Base-by-base conservation (phyloP, 2,797 vertebrate species). In the Notamacropus eugenii region DNA sequence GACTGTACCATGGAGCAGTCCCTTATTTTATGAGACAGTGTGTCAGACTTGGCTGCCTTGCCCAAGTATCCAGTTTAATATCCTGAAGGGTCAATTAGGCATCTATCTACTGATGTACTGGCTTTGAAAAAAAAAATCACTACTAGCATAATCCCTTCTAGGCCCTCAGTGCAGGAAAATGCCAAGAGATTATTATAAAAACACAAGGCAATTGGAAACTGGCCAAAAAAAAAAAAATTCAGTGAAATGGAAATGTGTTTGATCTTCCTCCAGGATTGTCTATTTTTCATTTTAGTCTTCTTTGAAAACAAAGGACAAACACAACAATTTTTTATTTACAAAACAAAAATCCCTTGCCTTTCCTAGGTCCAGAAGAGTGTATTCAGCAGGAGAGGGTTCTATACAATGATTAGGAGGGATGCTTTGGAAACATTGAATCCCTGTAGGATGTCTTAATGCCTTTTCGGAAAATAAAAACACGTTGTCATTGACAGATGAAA, bases 31-130 rank as follows among this genome's bases (percentile, higher is more conserved):
- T 0, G 0, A 87, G 87, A 54, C 58, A 52, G 50, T 13, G 16
- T 93, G 95, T 96, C 97, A 98, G 95, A 97, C 90, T 97, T 96
- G 96, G 92, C 94, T 95, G 96, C 97, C 97, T 98, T 97, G 97
- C 92, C 94, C 95, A 93, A 97, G 93, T 95, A 50, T 97, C 96
- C 97, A 95, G 91, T 90, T 97, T 95, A 97, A 95, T 96, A 55
- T 95, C 96, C 96, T 92, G 62, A 95, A 97, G 96, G 94, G 92
- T 97, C 96, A 97, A 96, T 96, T 97, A 98, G 97, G 95, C 87
- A 93, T 91, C 94, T 92, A 97, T n/a, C 19, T 74, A 91, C 34
- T 12, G 96, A 93, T 92, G 94, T 40, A 19, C 96, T 96, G 95
- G 91, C 56, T 94, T 97, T 93, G 93, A 91, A 2, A 56, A 74